phyloP scores from a whole-genome alignment of 2,113 vertebrate species.

The Dissostichus mawsoni region DNA sequence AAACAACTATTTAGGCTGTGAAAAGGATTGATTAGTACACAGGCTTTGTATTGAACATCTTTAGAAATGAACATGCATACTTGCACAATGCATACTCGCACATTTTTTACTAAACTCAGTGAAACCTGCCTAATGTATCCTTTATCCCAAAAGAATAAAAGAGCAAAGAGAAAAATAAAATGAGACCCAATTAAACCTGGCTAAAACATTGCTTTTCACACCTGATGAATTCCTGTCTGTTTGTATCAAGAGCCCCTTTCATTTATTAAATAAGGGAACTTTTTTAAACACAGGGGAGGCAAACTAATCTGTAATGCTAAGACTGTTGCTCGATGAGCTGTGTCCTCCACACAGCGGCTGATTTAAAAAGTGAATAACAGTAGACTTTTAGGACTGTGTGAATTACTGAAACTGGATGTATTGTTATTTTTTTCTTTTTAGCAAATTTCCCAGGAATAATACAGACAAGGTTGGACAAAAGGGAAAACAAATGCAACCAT shows the following conservation, averaged over 20 bases:
- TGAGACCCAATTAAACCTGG: slow-evolving; percentile 91
- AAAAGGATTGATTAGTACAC: background rate
- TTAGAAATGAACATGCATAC: background rate
- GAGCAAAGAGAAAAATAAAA: slow-evolving; percentile 86
- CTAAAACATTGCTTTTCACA: slow-evolving; percentile 91
- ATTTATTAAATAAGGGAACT: slow-evolving; percentile 88
- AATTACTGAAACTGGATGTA: slow-evolving; percentile 13
- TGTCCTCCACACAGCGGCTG: slow-evolving; percentile 44
- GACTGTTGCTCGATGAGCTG: slow-evolving; percentile 62
- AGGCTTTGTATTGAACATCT: background rate
- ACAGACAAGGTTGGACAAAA: background rate
- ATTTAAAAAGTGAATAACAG: slow-evolving; percentile 46
- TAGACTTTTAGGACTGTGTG: slow-evolving; percentile 13
- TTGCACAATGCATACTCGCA: background rate
- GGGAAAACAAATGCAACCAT: background rate
- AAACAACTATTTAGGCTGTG: background rate
- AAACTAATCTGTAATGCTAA: slow-evolving; percentile 60
- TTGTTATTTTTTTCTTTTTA: background rate
- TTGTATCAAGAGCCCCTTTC: slow-evolving; percentile 88
- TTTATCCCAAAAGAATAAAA: slow-evolving; percentile 7
- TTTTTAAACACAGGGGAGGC: slow-evolving; percentile 65
- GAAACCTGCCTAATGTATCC: slow-evolving; percentile 15
- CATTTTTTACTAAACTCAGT: slow-evolving; percentile 6
- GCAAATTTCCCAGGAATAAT: slow-evolving; percentile 19
- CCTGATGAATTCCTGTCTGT: slow-evolving; percentile 89